Evolutionary conservation across 2,113 vertebrate genomes (phyloP).

Genomic region (Rhynchomys soricoides): DNA sequence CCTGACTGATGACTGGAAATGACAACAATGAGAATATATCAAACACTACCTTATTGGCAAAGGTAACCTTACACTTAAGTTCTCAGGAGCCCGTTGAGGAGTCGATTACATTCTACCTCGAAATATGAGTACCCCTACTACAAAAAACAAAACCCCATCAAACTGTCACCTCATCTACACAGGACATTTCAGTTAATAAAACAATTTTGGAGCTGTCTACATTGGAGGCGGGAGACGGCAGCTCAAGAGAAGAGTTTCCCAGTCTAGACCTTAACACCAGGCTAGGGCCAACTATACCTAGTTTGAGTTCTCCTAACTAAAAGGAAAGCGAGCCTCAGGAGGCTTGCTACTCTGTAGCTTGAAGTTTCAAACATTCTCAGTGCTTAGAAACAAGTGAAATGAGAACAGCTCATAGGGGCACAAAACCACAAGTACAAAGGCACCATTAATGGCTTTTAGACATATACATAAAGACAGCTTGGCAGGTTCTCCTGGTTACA

Average conservation of each 20-base stretch:
- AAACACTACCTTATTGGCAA: background rate
- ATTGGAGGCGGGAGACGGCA: background rate
- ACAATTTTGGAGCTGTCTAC: background rate
- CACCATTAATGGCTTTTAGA: slow-evolving; percentile 69
- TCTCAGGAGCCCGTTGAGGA: background rate
- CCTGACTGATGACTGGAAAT: background rate
- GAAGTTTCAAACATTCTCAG: slow-evolving; percentile 63
- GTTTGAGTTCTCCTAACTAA: background rate
- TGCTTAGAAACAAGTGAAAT: slow-evolving; percentile 72
- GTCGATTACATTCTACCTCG: background rate
- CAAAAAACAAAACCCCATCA: background rate
- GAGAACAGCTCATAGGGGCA: slow-evolving; percentile 64
- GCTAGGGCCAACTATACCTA: background rate
- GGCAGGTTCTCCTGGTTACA: background rate
- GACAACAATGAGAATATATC: background rate
- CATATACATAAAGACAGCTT: slow-evolving; percentile 45
- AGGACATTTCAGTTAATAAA: background rate
- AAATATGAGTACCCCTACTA: background rate
- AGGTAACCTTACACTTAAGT: background rate
- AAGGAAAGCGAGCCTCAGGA: slow-evolving; percentile 36
- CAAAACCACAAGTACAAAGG: slow-evolving; percentile 80
- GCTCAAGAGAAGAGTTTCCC: slow-evolving; percentile 11
- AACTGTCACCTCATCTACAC: background rate
- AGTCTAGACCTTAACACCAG: slow-evolving; percentile 46
- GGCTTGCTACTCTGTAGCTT: background rate